Evolutionary conservation across 2,113 vertebrate genomes (phyloP), one percentile per base, ranked within the genome.

Genomic region (Ictidomys tridecemlineatus): DNA sequence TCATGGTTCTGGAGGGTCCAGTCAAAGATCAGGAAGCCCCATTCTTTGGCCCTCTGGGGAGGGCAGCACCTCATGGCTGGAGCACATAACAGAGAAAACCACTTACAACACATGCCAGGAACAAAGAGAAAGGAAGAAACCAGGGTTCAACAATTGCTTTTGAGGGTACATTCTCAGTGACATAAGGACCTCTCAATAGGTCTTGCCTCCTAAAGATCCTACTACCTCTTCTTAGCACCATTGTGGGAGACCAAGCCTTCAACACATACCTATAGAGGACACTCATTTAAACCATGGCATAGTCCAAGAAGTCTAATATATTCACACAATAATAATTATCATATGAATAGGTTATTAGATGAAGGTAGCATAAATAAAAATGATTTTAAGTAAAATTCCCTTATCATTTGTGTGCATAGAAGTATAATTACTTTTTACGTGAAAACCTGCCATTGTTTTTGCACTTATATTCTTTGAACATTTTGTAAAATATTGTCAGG

Each of bases 141-240:
- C 0, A 37, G 9, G 8, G 24, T 14, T 11, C 17, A 8, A 37
- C n/a, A 17, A 0, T 56, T 5, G 5, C 30, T 30, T 22, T 12
- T 58, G 63, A 79, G 30, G 22, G 14, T 9, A 79, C 28, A 51
- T 17, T n/a, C 26, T 32, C 7, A 34, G 4, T 39, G 34, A 79
- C 76, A 7, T 30, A 18, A 79, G 32, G 24, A 48, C 10, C n/a
- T 80, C 32, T 26, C 37, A 11, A 1, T 8, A 80, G 74, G 26
- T 24, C 12, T 4, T 18, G 51, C 9, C 17, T 80, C 17, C 56
- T 61, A 3, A n/a, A 82, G n/a, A 20, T 17, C 28, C 26, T 4
- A 17, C 53, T 5, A 69, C 20, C 22, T 56, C n/a, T 22, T 10
- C 37, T 2, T n/a, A 22, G 4, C 58, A 11, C 14, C 18, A 13